Evolutionary conservation across 1,140 invertebrate genomes (phyloP), one percentile per base, ranked within the genome.

Genomic region (Oedothorax gibbosus): DNA sequence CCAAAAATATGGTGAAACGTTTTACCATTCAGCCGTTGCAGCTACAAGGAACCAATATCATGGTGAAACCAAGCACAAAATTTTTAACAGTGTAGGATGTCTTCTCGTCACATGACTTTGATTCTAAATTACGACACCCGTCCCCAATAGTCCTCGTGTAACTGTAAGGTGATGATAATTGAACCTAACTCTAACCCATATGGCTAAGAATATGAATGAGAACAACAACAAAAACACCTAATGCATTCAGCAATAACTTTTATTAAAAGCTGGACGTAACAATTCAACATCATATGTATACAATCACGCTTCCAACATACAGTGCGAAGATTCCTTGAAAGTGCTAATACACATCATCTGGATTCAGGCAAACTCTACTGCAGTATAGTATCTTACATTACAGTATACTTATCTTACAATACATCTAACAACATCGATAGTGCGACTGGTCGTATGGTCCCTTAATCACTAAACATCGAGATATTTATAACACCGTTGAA

Each of bases 231-330:
- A 18, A 72, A 54, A 73, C 53, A 75, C 49, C 5, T 15, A 53
- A 73, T 35, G 35, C 35, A 18, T 75, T 75, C 53, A 75, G 72
- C 72, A 75, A 75, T 75, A 75, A 75, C 72, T 75, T 75, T 62
- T 75, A 75, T 75, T 75, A 75, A 75, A 75, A 75, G 72, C 72
- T 75, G 72, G 72, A 75, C 72, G 72, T 75, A 75, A 75, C 72
- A 56, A 75, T 75, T 75, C 72, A 75, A 75, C 72, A 75, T 75
- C 72, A 75, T 53, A 75, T 75, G 72, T 75, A 75, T 75, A 75
- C 72, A 75, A 60, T 75, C 72, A 75, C 35, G 35, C 21, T 60
- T 72, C 51, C 53, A 15, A 57, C 60, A 57, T 57, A 56, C 54
- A 56, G 72, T 75, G 72, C 72, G 60, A 75, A 75, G 60, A 75